Base-by-base conservation (phyloP, 2,113 vertebrate species). In the Larimichthys polyactis region DNA sequence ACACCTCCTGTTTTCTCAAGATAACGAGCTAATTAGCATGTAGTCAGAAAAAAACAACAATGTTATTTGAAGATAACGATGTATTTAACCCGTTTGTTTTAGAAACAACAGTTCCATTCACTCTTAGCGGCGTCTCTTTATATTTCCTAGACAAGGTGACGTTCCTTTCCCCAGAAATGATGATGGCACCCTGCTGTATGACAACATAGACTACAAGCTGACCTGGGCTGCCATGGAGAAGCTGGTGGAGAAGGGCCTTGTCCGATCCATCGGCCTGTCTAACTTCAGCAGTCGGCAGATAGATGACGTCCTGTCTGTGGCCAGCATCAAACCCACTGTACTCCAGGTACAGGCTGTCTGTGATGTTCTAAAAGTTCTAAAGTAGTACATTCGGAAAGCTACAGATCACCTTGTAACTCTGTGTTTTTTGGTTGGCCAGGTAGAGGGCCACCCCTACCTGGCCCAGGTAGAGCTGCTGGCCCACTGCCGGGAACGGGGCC, bases 191-290 rank as follows among this genome's bases (percentile, higher is more conserved):
- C 32, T 99, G 63, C 90, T 97, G 67, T 99, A 98, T 0, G 97
- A 98, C 66, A 90, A 94, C 72, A 96, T 67, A 0, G 95, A 99
- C 94, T 99, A 99, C 91, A 98, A 97, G 90, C 94, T 97, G 76
- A 99, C 98, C 24, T 99, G 98, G 98, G 97, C 96, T 63, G 97
- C 97, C 14, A 96, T 99, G 96, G 98, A 99, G 92, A 94, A 96
- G 83, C 94, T 99, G 81, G 97, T 98, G 83, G 95, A 86, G n/a
- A 97, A 97, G 87, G 98, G 97, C 11, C 95, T 99, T 3, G 97
- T 97, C 74, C 95, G 96, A 75, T 96, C 97, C 22, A 96, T 99
- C 55, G 98, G 98, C 14, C 92, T 99, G 76, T 99, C 98, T 57
- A 99, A 99, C 93, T 99, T 99, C 94, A 99, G 94, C 90, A 97